phyloP scores from a whole-genome alignment of 1,140 invertebrate species.

The Trichonephila clavipes region DNA sequence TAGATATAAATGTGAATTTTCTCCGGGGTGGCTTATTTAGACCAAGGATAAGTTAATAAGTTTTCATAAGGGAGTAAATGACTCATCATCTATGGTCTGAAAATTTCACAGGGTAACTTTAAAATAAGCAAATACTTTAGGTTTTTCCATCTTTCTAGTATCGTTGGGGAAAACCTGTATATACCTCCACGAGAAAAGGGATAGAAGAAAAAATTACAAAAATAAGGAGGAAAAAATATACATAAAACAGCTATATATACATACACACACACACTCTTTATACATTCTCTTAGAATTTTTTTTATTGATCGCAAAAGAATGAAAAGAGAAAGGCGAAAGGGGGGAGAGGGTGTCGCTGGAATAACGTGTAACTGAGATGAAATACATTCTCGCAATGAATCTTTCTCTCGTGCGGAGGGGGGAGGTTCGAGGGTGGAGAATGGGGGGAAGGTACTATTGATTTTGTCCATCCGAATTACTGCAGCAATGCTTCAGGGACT shows the following conservation, averaged over 20 bases:
- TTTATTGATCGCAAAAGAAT: constrained; percentile 51
- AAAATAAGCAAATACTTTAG: too few species aligned
- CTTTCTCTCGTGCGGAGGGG: constrained; percentile 38
- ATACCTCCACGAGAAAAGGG: constrained; percentile 14
- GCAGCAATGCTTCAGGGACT: constrained; percentile 29
- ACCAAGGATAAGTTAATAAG: too few species aligned
- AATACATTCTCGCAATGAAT: constrained; percentile 72
- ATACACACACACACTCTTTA: constrained; percentile 32
- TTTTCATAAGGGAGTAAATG: too few species aligned
- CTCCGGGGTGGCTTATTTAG: too few species aligned
- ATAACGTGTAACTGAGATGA: constrained; percentile 72
- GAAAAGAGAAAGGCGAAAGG: not conserved
- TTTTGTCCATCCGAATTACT: constrained; percentile 73
- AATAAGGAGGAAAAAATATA: not conserved
- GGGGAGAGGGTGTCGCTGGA: not conserved
- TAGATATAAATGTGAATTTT: too few species aligned
- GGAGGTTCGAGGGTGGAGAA: not conserved
- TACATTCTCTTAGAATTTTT: constrained; percentile 50
- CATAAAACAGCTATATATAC: not conserved
- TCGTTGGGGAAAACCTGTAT: constrained; percentile 36
- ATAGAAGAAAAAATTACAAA: constrained; percentile 42
- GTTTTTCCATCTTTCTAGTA: too few species aligned
- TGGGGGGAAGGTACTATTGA: constrained; percentile 62
- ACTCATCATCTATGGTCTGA: too few species aligned
- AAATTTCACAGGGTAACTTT: too few species aligned